A percentile compares a stretch with the other conserved stretches of the same genome.
Conservation (phyloP, 2,113 vertebrate species). For the Antechinus stuartii region DNA sequence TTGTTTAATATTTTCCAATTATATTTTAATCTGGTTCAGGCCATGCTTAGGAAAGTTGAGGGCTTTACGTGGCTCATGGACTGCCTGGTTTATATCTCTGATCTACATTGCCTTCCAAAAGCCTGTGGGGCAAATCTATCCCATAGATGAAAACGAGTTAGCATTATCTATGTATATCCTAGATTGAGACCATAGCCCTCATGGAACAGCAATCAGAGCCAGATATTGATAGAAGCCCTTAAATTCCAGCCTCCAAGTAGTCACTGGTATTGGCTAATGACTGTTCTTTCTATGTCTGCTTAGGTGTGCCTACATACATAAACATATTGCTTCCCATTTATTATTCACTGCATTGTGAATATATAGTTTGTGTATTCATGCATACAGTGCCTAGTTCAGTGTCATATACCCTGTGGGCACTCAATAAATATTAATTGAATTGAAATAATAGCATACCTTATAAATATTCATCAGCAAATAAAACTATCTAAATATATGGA, state of each 20-base stretch:
- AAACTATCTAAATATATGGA: constrained; percentile 74
- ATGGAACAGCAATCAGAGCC: neutral
- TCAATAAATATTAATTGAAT: constrained; percentile 77
- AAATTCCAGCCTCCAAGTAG: constrained; percentile 33
- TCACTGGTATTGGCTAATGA: constrained; percentile 54
- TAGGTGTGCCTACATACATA: constrained; percentile 23
- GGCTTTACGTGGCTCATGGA: neutral
- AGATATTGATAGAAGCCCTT: constrained; percentile 49
- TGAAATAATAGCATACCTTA: constrained; percentile 72
- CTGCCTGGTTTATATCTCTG: neutral
- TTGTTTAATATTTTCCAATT: neutral
- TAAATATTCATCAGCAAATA: constrained; percentile 79
- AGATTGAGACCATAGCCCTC: constrained; percentile 11
- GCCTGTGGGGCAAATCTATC: constrained; percentile 29
- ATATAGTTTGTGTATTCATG: constrained; percentile 67
- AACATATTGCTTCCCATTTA: constrained; percentile 58
- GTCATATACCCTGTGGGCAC: constrained; percentile 65
- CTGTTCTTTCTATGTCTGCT: constrained; percentile 35
- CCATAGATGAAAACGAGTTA: constrained; percentile 10
- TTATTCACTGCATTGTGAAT: constrained; percentile 43
- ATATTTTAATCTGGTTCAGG: neutral
- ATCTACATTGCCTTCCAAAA: constrained; percentile 18
- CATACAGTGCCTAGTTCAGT: constrained; percentile 74
- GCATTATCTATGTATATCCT: constrained; percentile 34
- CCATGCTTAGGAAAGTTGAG: neutral